phyloP scores from a whole-genome alignment of 1,140 invertebrate genomes.

The Panagrolaimus sp. region DNA sequence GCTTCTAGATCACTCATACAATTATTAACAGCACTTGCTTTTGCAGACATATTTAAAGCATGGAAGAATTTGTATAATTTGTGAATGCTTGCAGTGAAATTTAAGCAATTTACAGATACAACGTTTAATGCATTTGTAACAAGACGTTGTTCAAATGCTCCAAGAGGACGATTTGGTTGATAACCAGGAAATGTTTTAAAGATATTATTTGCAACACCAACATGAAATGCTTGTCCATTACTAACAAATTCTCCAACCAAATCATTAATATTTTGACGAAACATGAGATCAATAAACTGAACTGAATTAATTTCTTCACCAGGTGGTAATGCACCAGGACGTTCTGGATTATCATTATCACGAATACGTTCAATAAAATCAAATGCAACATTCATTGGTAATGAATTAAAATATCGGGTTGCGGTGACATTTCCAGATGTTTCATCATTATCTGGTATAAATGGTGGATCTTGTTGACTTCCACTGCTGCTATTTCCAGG shows the following conservation, averaged over 20 bases:
- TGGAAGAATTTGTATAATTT: not conserved
- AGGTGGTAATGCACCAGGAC: not conserved
- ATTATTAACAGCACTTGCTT: constrained; percentile 1
- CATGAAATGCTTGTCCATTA: not conserved
- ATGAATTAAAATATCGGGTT: not conserved
- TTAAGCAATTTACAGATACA: constrained; percentile 5
- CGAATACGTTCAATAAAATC: not conserved
- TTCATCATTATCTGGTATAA: not conserved
- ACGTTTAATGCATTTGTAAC: not conserved
- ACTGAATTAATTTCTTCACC: not conserved
- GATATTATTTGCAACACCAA: not conserved
- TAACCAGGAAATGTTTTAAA: not conserved
- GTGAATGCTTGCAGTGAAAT: not conserved
- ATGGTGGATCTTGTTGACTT: not conserved
- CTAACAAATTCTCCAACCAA: not conserved
- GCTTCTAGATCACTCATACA: not conserved
- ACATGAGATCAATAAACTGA: not conserved
- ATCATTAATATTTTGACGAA: not conserved
- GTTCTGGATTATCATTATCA: not conserved
- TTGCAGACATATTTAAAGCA: not conserved
- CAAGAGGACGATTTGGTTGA: not conserved
- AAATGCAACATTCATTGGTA: constrained; percentile 2
- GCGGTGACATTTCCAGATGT: not conserved
- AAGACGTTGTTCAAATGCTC: not conserved
- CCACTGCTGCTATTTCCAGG: not conserved